A percentile compares a stretch with the other conserved stretches of the same genome.
These are phyloP conservation scores for Chaenocephalus aceratus DNA, from an alignment of 2,113 vertebrate genomes.

Conservation along the genomic window DNA sequence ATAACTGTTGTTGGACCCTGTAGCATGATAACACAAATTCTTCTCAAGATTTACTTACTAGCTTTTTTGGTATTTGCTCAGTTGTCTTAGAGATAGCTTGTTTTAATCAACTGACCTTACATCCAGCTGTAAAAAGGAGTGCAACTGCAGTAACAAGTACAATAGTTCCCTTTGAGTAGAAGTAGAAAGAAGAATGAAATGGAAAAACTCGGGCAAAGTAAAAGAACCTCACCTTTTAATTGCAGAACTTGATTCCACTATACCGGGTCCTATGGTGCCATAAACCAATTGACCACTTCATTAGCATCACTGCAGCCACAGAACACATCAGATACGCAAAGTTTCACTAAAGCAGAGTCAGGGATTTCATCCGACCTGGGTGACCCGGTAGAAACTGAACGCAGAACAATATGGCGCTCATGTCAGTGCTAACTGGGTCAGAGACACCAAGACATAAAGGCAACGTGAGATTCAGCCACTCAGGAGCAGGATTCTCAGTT, in stretches of 20 bases:
- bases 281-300: not conserved
- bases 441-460: constrained; percentile 59
- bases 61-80: not conserved
- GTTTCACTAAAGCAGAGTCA: not conserved
- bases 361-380: constrained; percentile 20
- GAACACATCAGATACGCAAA: not conserved
- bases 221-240: not conserved
- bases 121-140: not conserved
- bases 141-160: not conserved
- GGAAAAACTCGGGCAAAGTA: not conserved
- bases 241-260: not conserved
- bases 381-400: constrained; percentile 35
- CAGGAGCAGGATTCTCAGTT: constrained; percentile 71
- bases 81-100: not conserved
- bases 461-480: constrained; percentile 66
- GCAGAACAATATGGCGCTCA: not conserved
- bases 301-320: not conserved
- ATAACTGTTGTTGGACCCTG: not conserved
- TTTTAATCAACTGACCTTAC: not conserved
- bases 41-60: not conserved
- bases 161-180: not conserved
- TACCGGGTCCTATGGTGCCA: not conserved
- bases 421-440: constrained; percentile 71
- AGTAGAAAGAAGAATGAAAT: not conserved
- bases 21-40: not conserved